Conservation (phyloP, 2,888 invertebrate species). For the Limenitis camilla region DNA sequence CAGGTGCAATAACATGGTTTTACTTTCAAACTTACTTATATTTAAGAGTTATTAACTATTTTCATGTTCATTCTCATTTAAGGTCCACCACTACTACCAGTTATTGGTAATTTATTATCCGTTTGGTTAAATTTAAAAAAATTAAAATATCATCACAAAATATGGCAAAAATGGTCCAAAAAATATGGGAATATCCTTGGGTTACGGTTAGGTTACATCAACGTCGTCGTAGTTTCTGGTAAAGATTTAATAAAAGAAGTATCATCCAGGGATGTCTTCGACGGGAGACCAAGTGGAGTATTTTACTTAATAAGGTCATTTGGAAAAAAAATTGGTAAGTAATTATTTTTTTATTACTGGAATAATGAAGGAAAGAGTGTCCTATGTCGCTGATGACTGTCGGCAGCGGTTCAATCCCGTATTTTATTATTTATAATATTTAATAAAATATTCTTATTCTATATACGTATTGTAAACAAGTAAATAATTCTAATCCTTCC, state of each 20-base stretch:
- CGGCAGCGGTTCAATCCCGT: no score
- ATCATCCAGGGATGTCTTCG: slow-evolving; percentile 77
- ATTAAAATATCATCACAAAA: slow-evolving; percentile 66
- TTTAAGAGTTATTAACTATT: background rate
- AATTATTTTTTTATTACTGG: background rate
- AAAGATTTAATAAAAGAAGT: slow-evolving; percentile 77
- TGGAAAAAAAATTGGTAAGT: slow-evolving; percentile 79
- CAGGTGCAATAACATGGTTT: slow-evolving; percentile 26
- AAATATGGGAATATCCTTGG: slow-evolving; percentile 80
- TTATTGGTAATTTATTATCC: slow-evolving; percentile 55
- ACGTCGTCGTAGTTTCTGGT: slow-evolving; percentile 77
- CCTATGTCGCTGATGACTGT: no score
- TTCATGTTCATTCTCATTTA: slow-evolving; percentile 27
- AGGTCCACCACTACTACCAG: slow-evolving; percentile 53
- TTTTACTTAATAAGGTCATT: slow-evolving; percentile 80
- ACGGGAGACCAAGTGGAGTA: slow-evolving; percentile 82
- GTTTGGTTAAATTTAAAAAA: slow-evolving; percentile 44
- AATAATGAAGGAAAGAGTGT: no score
- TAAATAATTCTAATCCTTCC: no score
- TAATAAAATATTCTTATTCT: no score
- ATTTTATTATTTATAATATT: no score
- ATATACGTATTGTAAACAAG: no score
- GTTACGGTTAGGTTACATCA: slow-evolving; percentile 76
- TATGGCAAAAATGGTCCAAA: slow-evolving; percentile 74
- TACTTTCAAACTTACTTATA: background rate